Evolutionary conservation across 2,888 invertebrate species (phyloP), one percentile per base, ranked within the genome.

Genomic region (Lamellibrachia columna): DNA sequence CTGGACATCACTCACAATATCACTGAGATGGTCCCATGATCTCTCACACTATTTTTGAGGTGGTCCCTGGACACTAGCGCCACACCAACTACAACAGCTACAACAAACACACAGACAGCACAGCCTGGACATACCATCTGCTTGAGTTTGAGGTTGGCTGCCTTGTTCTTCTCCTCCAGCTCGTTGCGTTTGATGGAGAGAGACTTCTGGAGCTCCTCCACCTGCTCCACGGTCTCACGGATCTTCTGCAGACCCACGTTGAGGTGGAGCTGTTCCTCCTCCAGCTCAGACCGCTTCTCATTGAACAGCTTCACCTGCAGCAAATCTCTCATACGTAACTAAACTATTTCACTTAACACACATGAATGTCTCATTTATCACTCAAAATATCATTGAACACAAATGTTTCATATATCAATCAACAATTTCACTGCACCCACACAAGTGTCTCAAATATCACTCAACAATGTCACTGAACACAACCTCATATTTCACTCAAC

Each of bases 231-330:
- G 8, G 99, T 99, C 97, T 99, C 99, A 0, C 99, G 98, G 95
- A 99, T 99, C 97, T 99, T 99, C 96, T 98, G 98, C 93, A 99
- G 97, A 96, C 99, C 99, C 91, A 99, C 99, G 97, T 99, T 99
- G 96, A 99, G 97, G 97, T 99, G 99, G 52, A 99, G 97, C 96
- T 99, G 99, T 96, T 99, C 99, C 96, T 99, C 99, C 96, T 99
- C 99, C 93, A 99, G 97, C 96, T 99, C 99, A 3, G 99, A 98
- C 90, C 99, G 98, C 96, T 99, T 99, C 97, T 99, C 99, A 94
- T 98, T 98, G 97, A 99, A 99, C 94, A 99, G 97, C 96, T 99
- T 99, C 91, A 99, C 96, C 97, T 97, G 94, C 91, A 40, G 40
- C 91, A 40, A 2, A 91, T 40, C 7, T 52, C 52, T 90, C 7